phyloP scores from a whole-genome alignment of 2,113 vertebrate genomes.

The Chinchilla lanigera region DNA sequence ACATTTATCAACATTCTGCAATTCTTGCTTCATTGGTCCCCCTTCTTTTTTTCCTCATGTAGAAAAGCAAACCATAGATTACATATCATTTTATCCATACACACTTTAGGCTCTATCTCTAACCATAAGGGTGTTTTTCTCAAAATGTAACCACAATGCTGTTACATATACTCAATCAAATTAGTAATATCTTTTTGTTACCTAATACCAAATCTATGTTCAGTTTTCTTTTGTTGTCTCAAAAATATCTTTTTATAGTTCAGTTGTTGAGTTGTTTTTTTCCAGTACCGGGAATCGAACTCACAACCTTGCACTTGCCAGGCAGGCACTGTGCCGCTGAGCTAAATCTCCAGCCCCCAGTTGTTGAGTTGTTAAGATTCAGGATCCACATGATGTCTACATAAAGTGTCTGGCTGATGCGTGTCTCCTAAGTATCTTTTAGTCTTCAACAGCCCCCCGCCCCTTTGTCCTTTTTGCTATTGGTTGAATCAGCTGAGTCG shows the following conservation, averaged over 20 bases:
- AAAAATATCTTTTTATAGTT: background rate
- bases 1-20: background rate
- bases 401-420: background rate
- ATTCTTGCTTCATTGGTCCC: background rate
- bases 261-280: background rate
- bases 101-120: background rate
- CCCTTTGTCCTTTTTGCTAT: background rate
- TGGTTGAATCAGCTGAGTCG: background rate
- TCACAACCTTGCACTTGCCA: too few species aligned
- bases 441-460: background rate
- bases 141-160: background rate
- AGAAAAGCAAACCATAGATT: background rate
- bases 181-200: background rate
- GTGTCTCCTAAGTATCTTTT: background rate
- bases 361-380: background rate
- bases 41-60: background rate
- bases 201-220: background rate
- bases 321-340: too few species aligned
- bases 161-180: background rate
- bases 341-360: too few species aligned
- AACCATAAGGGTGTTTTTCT: background rate
- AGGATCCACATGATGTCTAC: background rate
- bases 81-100: background rate
- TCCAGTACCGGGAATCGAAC: too few species aligned
- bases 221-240: conserved; percentile 5